Evolutionary conservation across 2,888 invertebrate genomes (phyloP).

Genomic region (Apeira syringaria): DNA sequence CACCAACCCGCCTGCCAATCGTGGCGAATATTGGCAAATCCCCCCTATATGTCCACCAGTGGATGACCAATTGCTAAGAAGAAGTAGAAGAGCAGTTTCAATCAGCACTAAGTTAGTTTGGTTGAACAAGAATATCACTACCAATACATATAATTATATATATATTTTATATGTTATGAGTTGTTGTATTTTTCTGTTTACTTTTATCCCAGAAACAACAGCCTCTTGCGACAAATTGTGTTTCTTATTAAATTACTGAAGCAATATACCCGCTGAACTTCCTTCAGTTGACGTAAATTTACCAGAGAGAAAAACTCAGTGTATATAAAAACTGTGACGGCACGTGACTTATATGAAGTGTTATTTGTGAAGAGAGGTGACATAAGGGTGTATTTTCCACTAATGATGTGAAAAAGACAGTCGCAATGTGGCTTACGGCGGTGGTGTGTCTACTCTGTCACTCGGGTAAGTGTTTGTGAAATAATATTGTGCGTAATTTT

Average conservation of each 20-base stretch:
- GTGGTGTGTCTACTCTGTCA: constrained; percentile 66
- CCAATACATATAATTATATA: too few relatives aligned
- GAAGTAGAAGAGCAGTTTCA: too few relatives aligned
- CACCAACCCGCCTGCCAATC: too few relatives aligned
- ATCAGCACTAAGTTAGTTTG: too few relatives aligned
- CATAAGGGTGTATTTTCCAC: constrained; percentile 37
- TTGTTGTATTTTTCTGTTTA: too few relatives aligned
- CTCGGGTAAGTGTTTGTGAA: constrained; percentile 54
- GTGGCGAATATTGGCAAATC: too few relatives aligned
- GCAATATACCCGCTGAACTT: background rate
- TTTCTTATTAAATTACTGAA: background rate
- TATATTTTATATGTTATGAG: too few relatives aligned
- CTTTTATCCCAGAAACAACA: too few relatives aligned
- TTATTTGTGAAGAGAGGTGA: constrained; percentile 37
- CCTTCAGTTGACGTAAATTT: background rate
- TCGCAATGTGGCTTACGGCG: constrained; percentile 67
- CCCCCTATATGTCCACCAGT: too few relatives aligned
- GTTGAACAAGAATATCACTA: too few relatives aligned
- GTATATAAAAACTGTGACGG: constrained; percentile 14
- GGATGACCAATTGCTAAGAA: too few relatives aligned
- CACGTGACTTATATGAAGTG: constrained; percentile 9
- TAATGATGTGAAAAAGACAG: constrained; percentile 72
- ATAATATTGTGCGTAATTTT: background rate
- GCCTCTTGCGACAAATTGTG: too few relatives aligned
- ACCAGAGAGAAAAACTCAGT: constrained; percentile 7